Base-by-base conservation (phyloP, 2,797 vertebrate genomes). In the Acanthornis magna region DNA sequence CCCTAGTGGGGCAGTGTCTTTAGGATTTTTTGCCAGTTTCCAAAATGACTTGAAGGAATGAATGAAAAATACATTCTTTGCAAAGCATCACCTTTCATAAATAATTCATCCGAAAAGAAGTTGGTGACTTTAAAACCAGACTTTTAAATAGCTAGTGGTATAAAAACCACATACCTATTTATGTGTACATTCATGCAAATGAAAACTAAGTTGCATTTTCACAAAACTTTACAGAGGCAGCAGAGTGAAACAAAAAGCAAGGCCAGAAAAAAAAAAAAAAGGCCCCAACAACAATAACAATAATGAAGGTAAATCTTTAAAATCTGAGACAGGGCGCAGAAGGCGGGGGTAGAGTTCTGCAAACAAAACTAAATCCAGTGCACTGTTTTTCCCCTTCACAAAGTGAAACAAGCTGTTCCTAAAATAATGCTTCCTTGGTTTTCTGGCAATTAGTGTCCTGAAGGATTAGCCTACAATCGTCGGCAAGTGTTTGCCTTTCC, bases 401-500 rank as follows among this genome's bases (percentile, higher is more conserved):
- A 95, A 96, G 72, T 86, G 60, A 94, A 96, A 95, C 73, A 93
- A 91, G 57, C 79, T 55, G 67, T 43, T 80, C 32, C 90, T 93
- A 87, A 87, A 85, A 91, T 90, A 95, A 96, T 91, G 50, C 67
- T 75, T 93, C 94, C 66, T 67, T 80, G 57, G 57, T 85, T 93
- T 94, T 91, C 75, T 86, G 70, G 82, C 88, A 93, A 70, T 78
- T 93, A 94, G 88, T 71, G 83, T 88, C 72, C 89, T 84, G 65
- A 91, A 90, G 70, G 90, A 96, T 90, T 95, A 95, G 84, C 43
- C 83, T 80, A 91, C 77, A 93, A 92, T 85, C 9, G 1, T 55
- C 4, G 0, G 89, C 76, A 79, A 86, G 87, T 94, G 80, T 88
- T 94, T 96, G 93, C 91, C 81, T 96, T 96, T 95, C 89, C 88